Evolutionary conservation across 1,140 invertebrate genomes (phyloP), one percentile per base, ranked within the genome.

Genomic region (Hirudo medicinalis): DNA sequence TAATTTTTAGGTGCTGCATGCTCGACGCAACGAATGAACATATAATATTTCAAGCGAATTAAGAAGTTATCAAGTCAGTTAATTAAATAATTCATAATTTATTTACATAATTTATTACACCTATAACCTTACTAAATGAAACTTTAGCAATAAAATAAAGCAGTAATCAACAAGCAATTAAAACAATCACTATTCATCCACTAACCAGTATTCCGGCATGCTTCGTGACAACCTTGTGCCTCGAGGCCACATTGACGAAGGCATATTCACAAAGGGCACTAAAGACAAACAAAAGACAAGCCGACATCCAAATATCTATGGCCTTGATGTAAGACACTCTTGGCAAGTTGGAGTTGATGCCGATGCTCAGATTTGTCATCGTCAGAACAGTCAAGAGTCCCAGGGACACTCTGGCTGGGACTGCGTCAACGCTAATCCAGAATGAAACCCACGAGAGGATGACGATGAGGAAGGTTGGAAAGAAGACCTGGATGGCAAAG

Each of bases 351-450:
- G 70, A 22, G 22, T 70, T 70, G 19, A 70, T 70, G 19, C 74
- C 75, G 60, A 73, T 75, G 63, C 73, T 74, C 55, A 75, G 75
- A 5, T 75, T 76, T 9, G 75, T 75, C 40, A 81, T 75, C 25
- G 79, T 80, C 0, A 80, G 73, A 22, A 80, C 75, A 54, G 75
- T 76, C 29, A 76, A 67, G 15, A 76, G 70, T 27, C 89, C 90
- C 8, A 93, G 81, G 0, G 89, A 89, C 0, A 92, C 89, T 75
- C 91, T 82, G 81, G 92, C 91, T 0, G 90, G 88, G 0, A 93
- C 96, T 0, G 93, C 93, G 82, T 97, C 93, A 32, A 92, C 85
- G 83, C 96, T 92, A 53, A 95, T 92, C 78, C 79, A 82, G 74
- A 82, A 82, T 0, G 78, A 78, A 20, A 82, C 81, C 81, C 81